Base-by-base conservation (phyloP, 1,140 invertebrate species). In the Bombus picipes region DNA sequence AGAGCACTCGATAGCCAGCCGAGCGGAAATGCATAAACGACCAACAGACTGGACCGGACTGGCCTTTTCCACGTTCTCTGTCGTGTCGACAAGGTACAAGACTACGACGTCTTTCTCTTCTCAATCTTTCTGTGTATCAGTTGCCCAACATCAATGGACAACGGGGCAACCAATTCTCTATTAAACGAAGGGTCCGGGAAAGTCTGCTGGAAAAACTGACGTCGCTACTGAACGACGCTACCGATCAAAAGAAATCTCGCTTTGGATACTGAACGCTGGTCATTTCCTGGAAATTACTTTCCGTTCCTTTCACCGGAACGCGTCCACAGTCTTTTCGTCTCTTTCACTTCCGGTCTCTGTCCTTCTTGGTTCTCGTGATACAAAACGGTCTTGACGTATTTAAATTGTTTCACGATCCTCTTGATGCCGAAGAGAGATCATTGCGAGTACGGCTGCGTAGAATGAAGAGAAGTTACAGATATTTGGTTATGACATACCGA, bases 21-120 rank as follows among this genome's bases (percentile, higher is more conserved):
- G 87, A 91, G 92, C 92, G 94, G 94, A 95, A 95, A 93, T 93
- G 91, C 94, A 94, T 90, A 94, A 95, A 94, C 89, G 91, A 90
- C 86, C 57, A 88, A 87, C 65, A 79, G 79, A 87, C 73, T 28
- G 83, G 82, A 79, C 65, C 87, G 79, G 77, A 87, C 75, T 83
- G 70, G 66, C 75, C 84, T 87, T 82, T 85, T 82, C 66, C 37
- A 79, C 86, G 66, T 85, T 72, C 76, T 34, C 66, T 76, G 43
- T 18, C 32, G 34, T 43, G 37, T 47, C 65, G 53, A 41, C 59
- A 87, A 88, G 39, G 73, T 70, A 28, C 65, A 82, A 37, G 81
- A 37, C 32, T 39, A 70, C 18, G 1, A 4, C 79, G 25, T 25
- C 22, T 5, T 62, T 9, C 43, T 71, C 75, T 34, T 18, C 18